Base-by-base conservation (phyloP, 2,113 vertebrate genomes). In the Canis aureus region DNA sequence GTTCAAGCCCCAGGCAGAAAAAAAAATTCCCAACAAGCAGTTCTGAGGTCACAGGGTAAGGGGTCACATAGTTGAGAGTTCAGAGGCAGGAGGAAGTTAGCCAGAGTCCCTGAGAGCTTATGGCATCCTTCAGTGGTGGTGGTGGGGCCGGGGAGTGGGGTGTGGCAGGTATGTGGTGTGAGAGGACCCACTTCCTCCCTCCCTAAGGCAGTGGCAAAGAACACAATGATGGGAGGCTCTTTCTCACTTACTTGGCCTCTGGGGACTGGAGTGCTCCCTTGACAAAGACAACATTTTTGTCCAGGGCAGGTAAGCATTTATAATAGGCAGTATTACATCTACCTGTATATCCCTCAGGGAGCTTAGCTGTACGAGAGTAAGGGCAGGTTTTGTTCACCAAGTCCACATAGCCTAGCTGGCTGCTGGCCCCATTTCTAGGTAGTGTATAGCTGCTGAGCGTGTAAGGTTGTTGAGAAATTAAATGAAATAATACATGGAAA, bases 31-130 rank as follows among this genome's bases (percentile, higher is more conserved):
- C 53, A 76, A 80, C 60, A 71, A 83, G 8, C 17, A 59, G 11
- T 73, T 83, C 35, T 90, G 85, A 84, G 32, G 76, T 88, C 89
- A 93, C 53, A 79, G 49, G 49, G 20, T n/a, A 73, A 78, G 23
- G 23, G 23, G 32, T 91, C 27, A 67, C 10, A 86, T 4, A 79
- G 43, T 43, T 87, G 64, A 90, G 38, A 84, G 71, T 20, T 64
- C 59, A 71, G 64, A 49, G 27, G 22, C 12, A 60, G 51, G 35
- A 82, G 17, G 38, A 62, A n/a, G 15, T 81, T 12, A 76, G 53
- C 25, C 85, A 35, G 86, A 73, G 22, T 29, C 19, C 27, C 8
- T 16, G 29, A 38, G 49, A 81, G 35, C n/a, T 83, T 22, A 4
- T 13, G 38, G 60, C 15, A n/a, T 38, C 29, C 51, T 59, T 8